Evolutionary conservation across 2,113 vertebrate genomes (phyloP), one percentile per base, ranked within the genome.

Genomic region (Brachirus orientalis): DNA sequence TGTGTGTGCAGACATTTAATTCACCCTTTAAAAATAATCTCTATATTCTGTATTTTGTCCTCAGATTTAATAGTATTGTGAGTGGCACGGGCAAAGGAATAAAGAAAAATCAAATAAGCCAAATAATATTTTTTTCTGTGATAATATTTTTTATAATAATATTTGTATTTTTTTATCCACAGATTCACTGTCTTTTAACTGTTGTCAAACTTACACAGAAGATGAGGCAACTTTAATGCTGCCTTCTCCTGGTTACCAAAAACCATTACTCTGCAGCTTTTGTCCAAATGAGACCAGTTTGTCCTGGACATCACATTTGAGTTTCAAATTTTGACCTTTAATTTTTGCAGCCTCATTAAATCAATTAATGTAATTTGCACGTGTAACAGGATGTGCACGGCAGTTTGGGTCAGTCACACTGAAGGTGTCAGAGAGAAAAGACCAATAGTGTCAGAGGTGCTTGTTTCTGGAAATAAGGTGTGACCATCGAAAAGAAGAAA

Each of bases 311-410:
- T 45, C 54, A 11, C 52, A 53, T 19, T 61, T 57, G 45, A 37
- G 36, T 74, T 56, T 75, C 16, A 80, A 37, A 78, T 87, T 54
- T 52, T 80, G 28, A 78, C 71, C 65, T 78, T 78, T 80, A 61
- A 59, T 64, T 63, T 45, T 55, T 47, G 58, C 60, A 10, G 36
- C 57, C 59, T 61, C 57, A 1, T 76, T 78, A 62, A 68, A 20
- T 50, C 72, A 73, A 79, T 80, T 71, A 55, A 70, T 41, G 58
- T 11, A 6, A 54, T 55, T 51, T 54, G 33, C 33, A 52, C 43
- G 28, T 46, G 47, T 2, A 10, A 36, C 54, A 47, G 40, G 45
- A 67, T 22, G 69, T 61, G 73, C 41, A 22, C 11, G 7, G 35
- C 18, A 14, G 44, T 45, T 11, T 19, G 4, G 43, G 66, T 67